A percentile compares a stretch with the other conserved stretches of the same genome.
Conservation (phyloP, 2,113 vertebrate genomes). For the Delphinus delphis region DNA sequence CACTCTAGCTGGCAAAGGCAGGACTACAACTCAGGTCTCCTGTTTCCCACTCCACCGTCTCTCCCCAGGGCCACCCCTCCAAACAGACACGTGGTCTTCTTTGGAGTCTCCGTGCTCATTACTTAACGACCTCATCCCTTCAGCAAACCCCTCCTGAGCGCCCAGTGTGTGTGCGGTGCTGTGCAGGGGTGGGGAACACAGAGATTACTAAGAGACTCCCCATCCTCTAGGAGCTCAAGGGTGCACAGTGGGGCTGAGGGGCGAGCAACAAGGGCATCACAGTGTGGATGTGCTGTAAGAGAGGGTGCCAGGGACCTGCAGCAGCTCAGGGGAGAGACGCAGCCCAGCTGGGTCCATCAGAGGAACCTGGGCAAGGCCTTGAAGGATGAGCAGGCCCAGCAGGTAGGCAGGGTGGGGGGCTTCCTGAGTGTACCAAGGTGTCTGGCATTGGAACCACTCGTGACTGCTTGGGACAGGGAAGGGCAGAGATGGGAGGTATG, state of each 20-base stretch:
- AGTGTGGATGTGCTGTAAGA: not conserved
- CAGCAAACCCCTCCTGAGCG: not conserved
- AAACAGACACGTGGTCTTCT: not conserved
- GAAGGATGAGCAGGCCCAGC: not conserved
- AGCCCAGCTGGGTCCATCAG: not conserved
- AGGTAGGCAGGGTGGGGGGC: not conserved
- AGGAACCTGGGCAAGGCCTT: not conserved
- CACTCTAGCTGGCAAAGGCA: not conserved
- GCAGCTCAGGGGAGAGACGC: not conserved
- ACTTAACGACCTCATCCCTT: not conserved
- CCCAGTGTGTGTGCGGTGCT: not conserved
- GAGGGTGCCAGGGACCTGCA: not conserved
- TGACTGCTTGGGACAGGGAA: not conserved
- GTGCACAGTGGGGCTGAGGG: not conserved
- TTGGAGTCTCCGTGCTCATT: not conserved
- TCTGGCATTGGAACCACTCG: not conserved
- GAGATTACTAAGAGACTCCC: not conserved
- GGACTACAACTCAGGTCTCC: constrained; percentile 3
- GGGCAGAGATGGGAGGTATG: not conserved
- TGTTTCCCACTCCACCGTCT: not conserved
- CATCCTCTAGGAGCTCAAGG: not conserved
- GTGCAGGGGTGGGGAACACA: not conserved
- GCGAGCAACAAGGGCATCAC: accelerated
- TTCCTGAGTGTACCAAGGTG: not conserved
- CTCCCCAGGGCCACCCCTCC: not conserved